A percentile compares a stretch with the other conserved stretches of the same genome.
These are phyloP conservation scores for Tursiops truncatus DNA, from an alignment of 2,113 vertebrate species.

Conservation along the genomic window DNA sequence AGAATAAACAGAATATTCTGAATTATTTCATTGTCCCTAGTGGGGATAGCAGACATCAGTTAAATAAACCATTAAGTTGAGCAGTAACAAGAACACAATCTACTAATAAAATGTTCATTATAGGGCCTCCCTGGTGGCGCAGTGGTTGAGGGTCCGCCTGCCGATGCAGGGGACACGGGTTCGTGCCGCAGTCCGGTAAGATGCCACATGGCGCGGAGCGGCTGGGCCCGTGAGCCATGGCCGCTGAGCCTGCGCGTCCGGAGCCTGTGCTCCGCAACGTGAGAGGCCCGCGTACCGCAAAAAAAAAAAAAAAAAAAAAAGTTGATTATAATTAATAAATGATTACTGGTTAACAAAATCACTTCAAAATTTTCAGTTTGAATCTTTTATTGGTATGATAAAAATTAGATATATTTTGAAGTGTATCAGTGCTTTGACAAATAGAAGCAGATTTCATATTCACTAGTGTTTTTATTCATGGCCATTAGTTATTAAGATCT, in stretches of 20 bases:
- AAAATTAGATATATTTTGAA: constrained; percentile 36
- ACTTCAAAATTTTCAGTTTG: constrained; percentile 39
- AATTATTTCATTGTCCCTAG: background rate
- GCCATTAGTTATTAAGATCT: background rate
- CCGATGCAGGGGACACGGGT: too few relatives aligned
- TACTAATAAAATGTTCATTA: background rate
- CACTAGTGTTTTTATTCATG: background rate
- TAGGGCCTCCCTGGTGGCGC: background rate
- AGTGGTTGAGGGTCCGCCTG: too few relatives aligned
- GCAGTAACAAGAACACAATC: background rate
- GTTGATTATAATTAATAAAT: constrained; percentile 9
- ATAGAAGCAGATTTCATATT: constrained; percentile 45
- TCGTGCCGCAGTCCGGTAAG: too few relatives aligned
- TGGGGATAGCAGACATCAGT: background rate
- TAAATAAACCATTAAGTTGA: constrained; percentile 44
- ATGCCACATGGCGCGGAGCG: too few relatives aligned
- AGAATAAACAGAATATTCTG: background rate
- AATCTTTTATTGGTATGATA: constrained; percentile 32
- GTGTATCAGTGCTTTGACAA: background rate
- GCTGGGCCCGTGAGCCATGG: too few relatives aligned
- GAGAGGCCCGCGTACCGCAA: too few relatives aligned
- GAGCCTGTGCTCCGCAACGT: too few relatives aligned
- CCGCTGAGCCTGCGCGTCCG: too few relatives aligned
- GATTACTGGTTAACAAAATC: background rate
- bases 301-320: background rate